phyloP scores from a whole-genome alignment of 1,140 invertebrate genomes.

The Pseudomyrmex cubaensis region DNA sequence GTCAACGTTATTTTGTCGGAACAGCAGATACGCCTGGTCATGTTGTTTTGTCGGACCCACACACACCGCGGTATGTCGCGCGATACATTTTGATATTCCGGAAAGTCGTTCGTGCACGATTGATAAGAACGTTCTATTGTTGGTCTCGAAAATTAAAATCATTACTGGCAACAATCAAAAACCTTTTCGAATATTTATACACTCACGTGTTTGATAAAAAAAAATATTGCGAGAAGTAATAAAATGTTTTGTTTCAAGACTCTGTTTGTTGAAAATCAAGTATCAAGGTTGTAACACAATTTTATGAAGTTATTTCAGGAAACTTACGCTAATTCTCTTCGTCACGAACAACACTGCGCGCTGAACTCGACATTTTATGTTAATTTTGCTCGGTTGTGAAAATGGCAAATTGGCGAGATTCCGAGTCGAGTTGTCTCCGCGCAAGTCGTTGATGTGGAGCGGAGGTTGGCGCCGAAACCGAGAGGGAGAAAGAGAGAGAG shows the following conservation, averaged over 20 bases:
- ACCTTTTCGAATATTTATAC: neutral
- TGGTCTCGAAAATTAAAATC: neutral
- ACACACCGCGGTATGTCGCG: neutral
- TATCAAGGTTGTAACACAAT: too few relatives aligned
- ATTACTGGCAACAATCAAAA: neutral
- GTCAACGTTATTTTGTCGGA: constrained; percentile 69
- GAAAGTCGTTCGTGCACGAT: neutral
- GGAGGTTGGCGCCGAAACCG: constrained; percentile 20
- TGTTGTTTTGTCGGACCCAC: constrained; percentile 4
- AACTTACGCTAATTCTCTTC: neutral
- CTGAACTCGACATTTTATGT: neutral
- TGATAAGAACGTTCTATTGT: neutral
- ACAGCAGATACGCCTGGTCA: constrained; percentile 52
- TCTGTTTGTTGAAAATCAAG: too few relatives aligned
- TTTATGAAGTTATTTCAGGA: neutral
- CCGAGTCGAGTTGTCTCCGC: constrained; percentile 17
- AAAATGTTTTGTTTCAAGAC: too few relatives aligned
- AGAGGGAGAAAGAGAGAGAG: neutral
- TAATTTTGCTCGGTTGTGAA: constrained; percentile 20
- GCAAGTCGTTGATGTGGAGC: constrained; percentile 25
- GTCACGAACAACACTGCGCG: neutral
- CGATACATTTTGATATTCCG: constrained; percentile 27
- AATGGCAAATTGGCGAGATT: constrained; percentile 26
- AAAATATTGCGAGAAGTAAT: too few relatives aligned
- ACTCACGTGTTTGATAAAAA: too few relatives aligned